phyloP scores from a whole-genome alignment of 2,888 invertebrate species.

The Ormyrus nitidulus region DNA sequence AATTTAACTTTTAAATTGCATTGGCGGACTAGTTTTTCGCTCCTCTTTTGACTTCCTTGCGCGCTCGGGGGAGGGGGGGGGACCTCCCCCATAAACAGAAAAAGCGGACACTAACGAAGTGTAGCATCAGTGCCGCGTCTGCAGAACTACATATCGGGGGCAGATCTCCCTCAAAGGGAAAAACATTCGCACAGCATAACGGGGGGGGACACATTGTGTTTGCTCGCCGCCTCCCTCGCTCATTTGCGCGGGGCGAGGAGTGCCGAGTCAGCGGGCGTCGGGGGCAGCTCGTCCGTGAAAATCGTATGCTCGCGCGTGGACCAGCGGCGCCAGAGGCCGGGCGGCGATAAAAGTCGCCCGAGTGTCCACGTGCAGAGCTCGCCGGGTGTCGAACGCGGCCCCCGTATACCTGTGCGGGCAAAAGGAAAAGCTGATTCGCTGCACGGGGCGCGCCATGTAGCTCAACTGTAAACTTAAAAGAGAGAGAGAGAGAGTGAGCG shows the following conservation, averaged over 20 bases:
- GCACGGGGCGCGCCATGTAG: background rate
- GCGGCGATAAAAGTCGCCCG: constrained; percentile 61
- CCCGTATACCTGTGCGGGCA: background rate
- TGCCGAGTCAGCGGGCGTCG: constrained; percentile 34
- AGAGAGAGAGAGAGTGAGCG: too few species aligned
- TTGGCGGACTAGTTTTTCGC: constrained; percentile 11
- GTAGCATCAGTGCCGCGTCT: background rate
- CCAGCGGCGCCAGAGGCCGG: constrained; percentile 58
- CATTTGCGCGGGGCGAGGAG: constrained; percentile 28
- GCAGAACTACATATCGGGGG: background rate
- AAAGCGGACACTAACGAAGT: too few species aligned
- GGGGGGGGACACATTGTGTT: constrained; percentile 29
- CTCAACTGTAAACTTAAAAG: constrained; percentile 19
- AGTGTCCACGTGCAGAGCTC: background rate
- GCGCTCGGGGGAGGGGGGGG: background rate
- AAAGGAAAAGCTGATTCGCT: constrained; percentile 17
- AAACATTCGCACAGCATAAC: background rate
- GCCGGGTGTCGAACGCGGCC: too few species aligned
- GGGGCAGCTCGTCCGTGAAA: constrained; percentile 42
- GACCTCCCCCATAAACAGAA: too few species aligned
- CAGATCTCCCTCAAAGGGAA: background rate
- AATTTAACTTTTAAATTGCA: constrained; percentile 52
- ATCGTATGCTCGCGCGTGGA: constrained; percentile 40
- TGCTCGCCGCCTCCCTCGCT: constrained; percentile 26
- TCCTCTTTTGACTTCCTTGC: background rate